Conservation (phyloP, 2,113 vertebrate species). For the Gallinago jamesoni region DNA sequence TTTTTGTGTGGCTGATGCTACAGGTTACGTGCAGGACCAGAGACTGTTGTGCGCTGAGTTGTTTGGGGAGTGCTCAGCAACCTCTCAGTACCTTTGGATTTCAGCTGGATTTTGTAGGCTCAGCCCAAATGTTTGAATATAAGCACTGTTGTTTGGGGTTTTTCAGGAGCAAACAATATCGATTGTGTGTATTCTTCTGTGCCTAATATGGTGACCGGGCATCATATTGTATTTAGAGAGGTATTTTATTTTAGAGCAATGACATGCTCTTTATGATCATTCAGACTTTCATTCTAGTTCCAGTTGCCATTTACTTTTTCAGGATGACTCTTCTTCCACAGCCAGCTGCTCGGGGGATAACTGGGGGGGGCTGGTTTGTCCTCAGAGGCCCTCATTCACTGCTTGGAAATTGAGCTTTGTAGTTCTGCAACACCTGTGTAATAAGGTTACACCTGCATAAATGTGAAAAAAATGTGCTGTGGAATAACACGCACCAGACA, state of each 20-base stretch:
- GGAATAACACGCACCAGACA: constrained; percentile 1
- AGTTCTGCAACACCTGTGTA: constrained; percentile 3
- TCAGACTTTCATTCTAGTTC: not conserved
- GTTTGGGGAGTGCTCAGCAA: not conserved
- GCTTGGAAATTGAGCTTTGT: not conserved
- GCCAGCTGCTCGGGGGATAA: not conserved
- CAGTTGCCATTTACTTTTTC: not conserved
- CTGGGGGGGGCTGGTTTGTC: not conserved
- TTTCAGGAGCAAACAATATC: not conserved
- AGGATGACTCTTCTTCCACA: not conserved
- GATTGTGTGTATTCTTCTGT: not conserved
- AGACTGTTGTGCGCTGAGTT: not conserved
- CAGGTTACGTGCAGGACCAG: rapidly evolving
- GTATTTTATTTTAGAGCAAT: not conserved
- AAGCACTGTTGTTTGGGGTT: not conserved
- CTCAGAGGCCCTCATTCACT: not conserved
- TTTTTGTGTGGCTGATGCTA: not conserved
- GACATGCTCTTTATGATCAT: not conserved
- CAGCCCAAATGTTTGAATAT: not conserved
- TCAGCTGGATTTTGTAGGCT: not conserved
- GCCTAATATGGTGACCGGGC: not conserved
- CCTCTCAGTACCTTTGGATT: not conserved
- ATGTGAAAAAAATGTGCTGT: constrained; percentile 20
- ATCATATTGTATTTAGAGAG: not conserved
- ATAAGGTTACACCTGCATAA: constrained; percentile 49